Conservation (phyloP, 2,888 invertebrate species). For the Mechanitis mazaeus region DNA sequence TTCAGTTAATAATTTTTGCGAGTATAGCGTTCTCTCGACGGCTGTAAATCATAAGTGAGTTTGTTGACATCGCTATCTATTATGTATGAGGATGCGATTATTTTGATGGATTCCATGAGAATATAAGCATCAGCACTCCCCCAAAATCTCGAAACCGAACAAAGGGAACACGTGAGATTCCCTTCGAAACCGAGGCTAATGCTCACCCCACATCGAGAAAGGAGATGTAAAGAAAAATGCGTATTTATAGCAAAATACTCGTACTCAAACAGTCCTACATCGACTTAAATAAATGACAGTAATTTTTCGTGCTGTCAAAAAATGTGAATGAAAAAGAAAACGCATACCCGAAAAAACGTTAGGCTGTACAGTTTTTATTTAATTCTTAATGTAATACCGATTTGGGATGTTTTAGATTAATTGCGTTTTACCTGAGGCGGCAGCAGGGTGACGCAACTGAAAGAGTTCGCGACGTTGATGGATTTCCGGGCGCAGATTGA, state of each 20-base stretch:
- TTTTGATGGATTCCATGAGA: constrained; percentile 73
- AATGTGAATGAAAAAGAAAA: constrained; percentile 77
- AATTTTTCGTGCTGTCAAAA: constrained; percentile 78
- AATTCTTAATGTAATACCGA: constrained; percentile 76
- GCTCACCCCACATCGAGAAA: constrained; percentile 71
- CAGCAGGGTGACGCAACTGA: constrained; percentile 72
- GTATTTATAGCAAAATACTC: constrained; percentile 78
- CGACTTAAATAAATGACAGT: constrained; percentile 77
- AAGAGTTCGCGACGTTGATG: constrained; percentile 76
- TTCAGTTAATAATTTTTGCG: neutral
- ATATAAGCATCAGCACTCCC: constrained; percentile 71
- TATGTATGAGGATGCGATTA: constrained; percentile 69
- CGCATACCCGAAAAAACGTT: constrained; percentile 70
- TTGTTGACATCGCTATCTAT: constrained; percentile 67
- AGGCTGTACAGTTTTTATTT: constrained; percentile 68
- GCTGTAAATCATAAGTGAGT: constrained; percentile 55
- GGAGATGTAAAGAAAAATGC: constrained; percentile 76
- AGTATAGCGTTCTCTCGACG: constrained; percentile 34
- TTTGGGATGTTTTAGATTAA: constrained; percentile 77
- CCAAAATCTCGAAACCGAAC: constrained; percentile 74
- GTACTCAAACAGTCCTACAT: constrained; percentile 78
- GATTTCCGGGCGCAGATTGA: constrained; percentile 72
- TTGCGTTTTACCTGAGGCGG: constrained; percentile 71
- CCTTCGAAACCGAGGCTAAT: constrained; percentile 68
- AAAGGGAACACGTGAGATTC: constrained; percentile 72